phyloP scores from a whole-genome alignment of 1,140 invertebrate species.

The Drosophila tristis region DNA sequence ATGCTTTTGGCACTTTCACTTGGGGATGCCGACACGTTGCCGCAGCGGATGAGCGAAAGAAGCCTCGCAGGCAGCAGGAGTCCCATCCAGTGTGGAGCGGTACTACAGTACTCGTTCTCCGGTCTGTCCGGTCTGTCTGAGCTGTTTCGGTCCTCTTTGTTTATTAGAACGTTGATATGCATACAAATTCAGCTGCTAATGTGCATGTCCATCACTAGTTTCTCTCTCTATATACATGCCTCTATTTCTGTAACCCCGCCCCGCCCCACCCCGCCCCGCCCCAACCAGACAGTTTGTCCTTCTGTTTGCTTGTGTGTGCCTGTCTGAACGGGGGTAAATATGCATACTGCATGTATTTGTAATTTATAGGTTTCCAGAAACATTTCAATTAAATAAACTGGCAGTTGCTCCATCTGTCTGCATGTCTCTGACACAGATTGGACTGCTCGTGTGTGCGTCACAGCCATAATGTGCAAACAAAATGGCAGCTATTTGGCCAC shows the following conservation, averaged over 20 bases:
- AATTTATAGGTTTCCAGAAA: constrained; percentile 74
- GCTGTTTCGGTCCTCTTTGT: constrained; percentile 45
- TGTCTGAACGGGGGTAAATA: constrained; percentile 17
- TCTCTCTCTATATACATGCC: neutral
- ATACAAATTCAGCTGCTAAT: constrained; percentile 62
- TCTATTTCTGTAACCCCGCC: neutral
- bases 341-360: constrained; percentile 52
- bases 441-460: constrained; percentile 14
- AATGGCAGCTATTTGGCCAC: constrained; percentile 31
- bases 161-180: constrained; percentile 51
- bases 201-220: constrained; percentile 48
- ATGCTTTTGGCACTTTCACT: constrained; percentile 45
- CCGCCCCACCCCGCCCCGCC: neutral
- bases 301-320: neutral
- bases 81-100: neutral
- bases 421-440: constrained; percentile 33
- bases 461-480: constrained; percentile 28
- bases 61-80: neutral
- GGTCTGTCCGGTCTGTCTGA: neutral
- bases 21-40: constrained; percentile 11
- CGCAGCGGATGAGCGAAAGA: constrained; percentile 8
- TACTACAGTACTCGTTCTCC: too few relatives aligned
- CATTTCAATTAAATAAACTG: constrained; percentile 80
- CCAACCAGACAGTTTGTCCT: neutral
- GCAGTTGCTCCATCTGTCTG: constrained; percentile 39